These are phyloP conservation scores for Callitettix versicolor DNA, from an alignment of 1,140 invertebrate genomes.

Conservation along the genomic window DNA sequence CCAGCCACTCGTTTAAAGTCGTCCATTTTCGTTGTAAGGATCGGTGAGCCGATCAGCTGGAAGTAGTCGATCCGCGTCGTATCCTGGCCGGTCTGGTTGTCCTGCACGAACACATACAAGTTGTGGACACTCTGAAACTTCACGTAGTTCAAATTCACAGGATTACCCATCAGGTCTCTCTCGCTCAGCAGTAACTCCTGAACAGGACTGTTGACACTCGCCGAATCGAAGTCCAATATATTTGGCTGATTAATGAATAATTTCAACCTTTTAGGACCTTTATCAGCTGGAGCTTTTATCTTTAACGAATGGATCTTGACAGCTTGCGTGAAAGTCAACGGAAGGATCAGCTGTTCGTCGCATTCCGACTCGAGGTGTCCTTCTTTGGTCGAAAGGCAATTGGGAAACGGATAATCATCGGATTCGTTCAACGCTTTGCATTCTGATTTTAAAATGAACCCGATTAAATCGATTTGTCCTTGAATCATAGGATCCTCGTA, in stretches of 20 bases:
- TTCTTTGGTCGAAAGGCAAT: conserved; percentile 58
- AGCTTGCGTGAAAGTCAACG: conserved; percentile 81
- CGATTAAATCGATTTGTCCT: conserved; percentile 75
- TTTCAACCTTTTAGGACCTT: conserved; percentile 88
- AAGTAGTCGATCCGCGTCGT: conserved; percentile 81
- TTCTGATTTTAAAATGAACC: conserved; percentile 76
- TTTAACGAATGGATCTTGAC: conserved; percentile 98
- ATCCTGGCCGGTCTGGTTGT: conserved; percentile 81
- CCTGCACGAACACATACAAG: conserved; percentile 87
- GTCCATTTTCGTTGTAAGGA: conserved; percentile 86
- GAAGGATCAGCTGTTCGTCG: conserved; percentile 82
- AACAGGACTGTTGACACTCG: conserved; percentile 69
- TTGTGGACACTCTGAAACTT: conserved; percentile 98
- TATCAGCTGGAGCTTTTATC: conserved; percentile 76
- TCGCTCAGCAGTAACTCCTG: conserved; percentile 77
- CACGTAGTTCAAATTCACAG: conserved; percentile 81
- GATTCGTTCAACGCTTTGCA: conserved; percentile 97
- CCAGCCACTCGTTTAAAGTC: conserved; percentile 89
- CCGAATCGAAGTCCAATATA: conserved; percentile 93
- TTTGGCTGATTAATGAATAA: conserved; percentile 95
- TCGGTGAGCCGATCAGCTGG: conserved; percentile 75
- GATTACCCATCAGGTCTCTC: conserved; percentile 71
- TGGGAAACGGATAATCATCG: conserved; percentile 76
- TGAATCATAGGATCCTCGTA: conserved; percentile 19
- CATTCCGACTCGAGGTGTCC: conserved; percentile 84